Evolutionary conservation across 2,113 vertebrate species (phyloP).

Genomic region (Ardeotis arabs): DNA sequence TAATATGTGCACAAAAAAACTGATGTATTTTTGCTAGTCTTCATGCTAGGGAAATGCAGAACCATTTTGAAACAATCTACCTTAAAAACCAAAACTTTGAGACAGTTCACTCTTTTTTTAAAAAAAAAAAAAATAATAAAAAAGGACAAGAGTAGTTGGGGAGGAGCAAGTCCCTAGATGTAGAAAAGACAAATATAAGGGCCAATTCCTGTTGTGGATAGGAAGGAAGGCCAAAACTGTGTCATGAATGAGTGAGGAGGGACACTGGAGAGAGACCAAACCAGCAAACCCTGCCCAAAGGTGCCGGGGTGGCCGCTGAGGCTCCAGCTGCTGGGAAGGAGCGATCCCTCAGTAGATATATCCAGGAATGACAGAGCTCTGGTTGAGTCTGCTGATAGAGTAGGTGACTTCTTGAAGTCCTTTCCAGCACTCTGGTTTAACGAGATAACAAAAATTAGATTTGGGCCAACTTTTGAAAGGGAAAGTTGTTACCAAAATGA

Average conservation of each 20-base stretch:
- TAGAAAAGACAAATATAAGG: background rate
- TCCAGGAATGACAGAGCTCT: background rate
- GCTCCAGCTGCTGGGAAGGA: background rate
- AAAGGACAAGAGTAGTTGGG: fast-evolving
- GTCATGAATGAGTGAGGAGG: background rate
- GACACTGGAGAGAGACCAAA: fast-evolving
- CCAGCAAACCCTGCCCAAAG: background rate
- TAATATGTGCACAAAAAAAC: background rate
- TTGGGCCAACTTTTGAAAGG: background rate
- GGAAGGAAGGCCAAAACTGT: background rate
- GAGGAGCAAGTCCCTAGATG: background rate
- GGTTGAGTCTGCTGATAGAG: background rate
- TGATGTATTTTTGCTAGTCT: background rate
- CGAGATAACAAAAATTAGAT: background rate
- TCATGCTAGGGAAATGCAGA: background rate
- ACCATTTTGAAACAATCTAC: background rate
- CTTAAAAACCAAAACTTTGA: background rate
- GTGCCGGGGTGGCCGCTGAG: fast-evolving
- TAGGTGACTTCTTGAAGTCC: background rate
- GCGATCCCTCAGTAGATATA: background rate
- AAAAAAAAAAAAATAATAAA: background rate
- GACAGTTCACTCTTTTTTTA: background rate
- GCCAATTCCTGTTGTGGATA: background rate
- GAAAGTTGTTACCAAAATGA: background rate
- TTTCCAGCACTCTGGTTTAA: background rate